Conservation (phyloP, 1,140 invertebrate genomes). For the Drosophila micromelanica region DNA sequence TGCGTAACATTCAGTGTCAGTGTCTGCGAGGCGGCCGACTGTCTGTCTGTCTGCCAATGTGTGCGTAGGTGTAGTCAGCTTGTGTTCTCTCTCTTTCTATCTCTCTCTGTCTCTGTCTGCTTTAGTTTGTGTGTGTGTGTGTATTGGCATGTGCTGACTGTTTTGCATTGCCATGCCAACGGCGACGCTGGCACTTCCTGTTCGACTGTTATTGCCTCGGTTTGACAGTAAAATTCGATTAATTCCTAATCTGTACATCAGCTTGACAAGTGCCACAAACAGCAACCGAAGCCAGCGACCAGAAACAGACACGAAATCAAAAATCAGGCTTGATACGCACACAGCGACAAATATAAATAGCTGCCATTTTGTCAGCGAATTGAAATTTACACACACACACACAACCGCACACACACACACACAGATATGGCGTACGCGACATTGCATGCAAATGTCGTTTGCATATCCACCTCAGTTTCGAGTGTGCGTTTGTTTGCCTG, state of each 20-base stretch:
- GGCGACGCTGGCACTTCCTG: conserved; percentile 52
- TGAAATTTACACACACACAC: conserved; percentile 30
- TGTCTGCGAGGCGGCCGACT: conserved; percentile 41
- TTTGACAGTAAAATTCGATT: conserved; percentile 83
- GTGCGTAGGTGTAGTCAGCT: conserved; percentile 48
- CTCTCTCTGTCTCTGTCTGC: conserved; percentile 9
- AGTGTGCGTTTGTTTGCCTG: conserved; percentile 19
- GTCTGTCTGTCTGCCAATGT: conserved; percentile 32
- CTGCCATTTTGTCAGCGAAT: conserved; percentile 49
- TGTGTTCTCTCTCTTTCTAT: not conserved
- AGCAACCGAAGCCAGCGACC: not conserved
- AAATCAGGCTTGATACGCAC: conserved; percentile 10
- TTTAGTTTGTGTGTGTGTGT: conserved; percentile 31
- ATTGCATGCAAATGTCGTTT: conserved; percentile 67
- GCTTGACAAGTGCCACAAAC: conserved; percentile 71
- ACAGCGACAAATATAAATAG: conserved; percentile 46
- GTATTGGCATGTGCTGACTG: conserved; percentile 53
- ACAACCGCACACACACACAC: conserved; percentile 12
- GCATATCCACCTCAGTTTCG: conserved; percentile 27
- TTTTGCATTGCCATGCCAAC: conserved; percentile 79
- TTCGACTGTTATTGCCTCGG: conserved; percentile 55
- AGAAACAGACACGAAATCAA: too few species aligned
- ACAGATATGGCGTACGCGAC: conserved; percentile 36
- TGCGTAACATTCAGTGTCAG: conserved; percentile 80
- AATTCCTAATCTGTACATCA: conserved; percentile 82